phyloP scores from a whole-genome alignment of 2,113 vertebrate species.

The Smithornis capensis region DNA sequence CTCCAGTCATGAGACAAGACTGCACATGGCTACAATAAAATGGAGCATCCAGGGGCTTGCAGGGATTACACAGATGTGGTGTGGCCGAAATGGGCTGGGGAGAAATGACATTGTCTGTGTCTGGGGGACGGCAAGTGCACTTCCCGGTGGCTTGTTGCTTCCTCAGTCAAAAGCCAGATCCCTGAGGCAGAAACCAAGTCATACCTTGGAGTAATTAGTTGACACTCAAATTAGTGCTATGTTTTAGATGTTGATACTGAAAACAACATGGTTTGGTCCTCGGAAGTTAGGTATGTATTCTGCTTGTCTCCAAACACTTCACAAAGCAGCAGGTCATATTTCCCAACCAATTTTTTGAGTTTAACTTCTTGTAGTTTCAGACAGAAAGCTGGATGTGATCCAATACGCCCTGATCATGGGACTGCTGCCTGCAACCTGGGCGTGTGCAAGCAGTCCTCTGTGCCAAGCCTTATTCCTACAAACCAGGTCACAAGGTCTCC shows the following conservation, averaged over 20 bases:
- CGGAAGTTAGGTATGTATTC: neutral
- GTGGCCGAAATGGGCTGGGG: neutral
- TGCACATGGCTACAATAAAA: neutral
- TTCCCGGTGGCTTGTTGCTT: neutral
- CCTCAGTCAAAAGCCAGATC: neutral
- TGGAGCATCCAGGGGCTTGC: neutral
- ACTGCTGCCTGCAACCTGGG: neutral
- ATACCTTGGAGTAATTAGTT: neutral
- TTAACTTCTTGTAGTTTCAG: neutral
- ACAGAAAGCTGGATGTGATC: neutral
- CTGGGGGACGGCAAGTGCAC: neutral
- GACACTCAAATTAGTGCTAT: neutral
- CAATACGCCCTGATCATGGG: rapidly evolving
- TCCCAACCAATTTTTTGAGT: neutral
- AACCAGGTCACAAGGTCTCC: neutral
- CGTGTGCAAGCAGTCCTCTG: rapidly evolving
- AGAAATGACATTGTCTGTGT: neutral
- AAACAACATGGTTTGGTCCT: neutral
- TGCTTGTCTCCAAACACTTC: neutral
- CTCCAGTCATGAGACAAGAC: neutral
- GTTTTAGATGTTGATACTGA: neutral
- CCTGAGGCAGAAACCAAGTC: neutral
- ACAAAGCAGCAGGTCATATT: neutral
- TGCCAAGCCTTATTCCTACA: neutral
- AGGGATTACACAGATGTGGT: neutral